These are phyloP conservation scores for Merluccius polli DNA, from an alignment of 2,797 vertebrate species.

Conservation along the genomic window DNA sequence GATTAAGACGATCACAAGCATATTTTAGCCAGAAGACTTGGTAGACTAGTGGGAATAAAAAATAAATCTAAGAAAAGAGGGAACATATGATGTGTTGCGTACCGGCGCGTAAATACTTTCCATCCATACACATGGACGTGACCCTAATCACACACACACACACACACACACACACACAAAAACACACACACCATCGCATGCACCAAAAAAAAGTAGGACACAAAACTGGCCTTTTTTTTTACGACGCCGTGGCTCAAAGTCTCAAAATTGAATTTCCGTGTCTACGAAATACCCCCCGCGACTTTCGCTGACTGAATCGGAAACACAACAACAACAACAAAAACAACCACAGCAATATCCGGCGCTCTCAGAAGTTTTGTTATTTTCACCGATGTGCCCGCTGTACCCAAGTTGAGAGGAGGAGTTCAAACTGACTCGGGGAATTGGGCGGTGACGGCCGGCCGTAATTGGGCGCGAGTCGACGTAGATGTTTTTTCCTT, in stretches of 20 bases:
- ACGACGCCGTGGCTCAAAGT: background rate
- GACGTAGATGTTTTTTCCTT: background rate
- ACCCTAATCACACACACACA: too few species aligned
- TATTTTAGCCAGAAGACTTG: background rate
- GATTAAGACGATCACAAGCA: background rate
- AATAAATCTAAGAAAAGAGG: background rate
- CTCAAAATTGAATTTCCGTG: background rate
- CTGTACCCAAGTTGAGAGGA: background rate
- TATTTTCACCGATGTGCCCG: background rate
- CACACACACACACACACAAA: too few species aligned
- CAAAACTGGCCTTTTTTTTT: too few species aligned
- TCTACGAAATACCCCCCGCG: background rate
- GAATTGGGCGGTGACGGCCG: background rate
- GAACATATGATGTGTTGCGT: background rate
- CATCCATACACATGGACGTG: too few species aligned
- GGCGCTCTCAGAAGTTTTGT: background rate
- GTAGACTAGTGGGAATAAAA: background rate
- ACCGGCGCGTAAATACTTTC: background rate
- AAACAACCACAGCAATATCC: background rate
- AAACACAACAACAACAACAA: background rate
- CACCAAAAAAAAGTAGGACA: too few species aligned
- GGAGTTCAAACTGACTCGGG: background rate
- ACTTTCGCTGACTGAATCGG: background rate
- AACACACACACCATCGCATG: background rate
- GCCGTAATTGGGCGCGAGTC: background rate